phyloP scores from a whole-genome alignment of 2,113 vertebrate genomes.

The Tylochromis polylepis region DNA sequence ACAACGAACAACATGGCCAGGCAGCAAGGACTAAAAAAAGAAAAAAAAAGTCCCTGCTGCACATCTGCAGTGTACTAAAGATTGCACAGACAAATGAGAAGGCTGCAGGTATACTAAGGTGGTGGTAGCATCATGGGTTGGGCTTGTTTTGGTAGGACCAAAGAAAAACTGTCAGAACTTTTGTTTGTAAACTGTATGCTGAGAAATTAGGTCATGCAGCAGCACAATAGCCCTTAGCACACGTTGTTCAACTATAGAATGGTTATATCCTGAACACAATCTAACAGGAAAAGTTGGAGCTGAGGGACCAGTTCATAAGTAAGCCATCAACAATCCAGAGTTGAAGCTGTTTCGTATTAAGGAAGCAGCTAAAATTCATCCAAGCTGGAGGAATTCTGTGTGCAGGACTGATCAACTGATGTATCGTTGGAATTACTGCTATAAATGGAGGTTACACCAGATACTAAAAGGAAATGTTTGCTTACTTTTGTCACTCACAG shows the following conservation, averaged over 20 bases:
- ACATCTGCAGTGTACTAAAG: not conserved
- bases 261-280: not conserved
- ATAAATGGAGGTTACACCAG: not conserved
- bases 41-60: not conserved
- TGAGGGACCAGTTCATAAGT: not conserved
- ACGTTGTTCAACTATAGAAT: not conserved
- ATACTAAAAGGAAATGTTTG: not conserved
- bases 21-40: not conserved
- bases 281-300: not conserved
- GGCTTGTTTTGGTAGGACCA: not conserved
- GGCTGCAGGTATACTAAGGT: not conserved
- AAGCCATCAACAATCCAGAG: not conserved
- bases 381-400: not conserved
- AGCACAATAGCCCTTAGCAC: not conserved
- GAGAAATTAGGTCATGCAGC: not conserved
- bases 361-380: not conserved
- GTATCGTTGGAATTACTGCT: not conserved
- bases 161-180: not conserved
- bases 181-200: not conserved
- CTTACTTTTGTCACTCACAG: fast-evolving
- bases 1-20: not conserved
- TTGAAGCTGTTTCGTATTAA: not conserved
- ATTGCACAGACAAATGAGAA: fast-evolving
- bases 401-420: not conserved
- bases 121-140: not conserved